phyloP scores from a whole-genome alignment of 2,797 vertebrate species.

The Limosa lapponica region DNA sequence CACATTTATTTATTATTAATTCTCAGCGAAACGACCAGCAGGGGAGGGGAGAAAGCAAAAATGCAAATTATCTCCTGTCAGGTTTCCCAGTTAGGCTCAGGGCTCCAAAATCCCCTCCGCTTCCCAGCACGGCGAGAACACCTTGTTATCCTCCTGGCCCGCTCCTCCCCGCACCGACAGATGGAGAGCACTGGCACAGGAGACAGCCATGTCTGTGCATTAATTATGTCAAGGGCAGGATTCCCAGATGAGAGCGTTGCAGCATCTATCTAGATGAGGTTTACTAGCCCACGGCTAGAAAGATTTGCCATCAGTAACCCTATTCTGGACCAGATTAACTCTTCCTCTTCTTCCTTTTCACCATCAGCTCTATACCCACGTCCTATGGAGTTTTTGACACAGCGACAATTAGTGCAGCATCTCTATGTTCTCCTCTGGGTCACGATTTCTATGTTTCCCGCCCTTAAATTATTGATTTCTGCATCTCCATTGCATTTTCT shows the following conservation, averaged over 20 bases:
- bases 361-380: neutral
- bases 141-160: slow-evolving; percentile 10
- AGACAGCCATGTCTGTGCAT: slow-evolving; percentile 3
- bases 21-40: neutral
- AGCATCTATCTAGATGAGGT: neutral
- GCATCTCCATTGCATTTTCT: neutral
- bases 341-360: neutral
- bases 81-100: neutral
- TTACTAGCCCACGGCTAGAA: neutral
- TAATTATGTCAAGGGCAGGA: slow-evolving; percentile 29
- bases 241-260: slow-evolving; percentile 24
- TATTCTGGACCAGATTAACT: neutral
- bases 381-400: neutral
- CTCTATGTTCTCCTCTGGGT: neutral
- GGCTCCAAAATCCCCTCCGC: neutral
- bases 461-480: neutral
- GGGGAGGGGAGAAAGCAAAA: neutral
- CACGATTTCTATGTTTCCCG: neutral
- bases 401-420: neutral
- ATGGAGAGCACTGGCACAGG: slow-evolving; percentile 30
- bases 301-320: neutral
- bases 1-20: neutral
- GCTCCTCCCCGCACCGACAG: neutral
- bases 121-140: neutral
- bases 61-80: neutral